phyloP scores from a whole-genome alignment of 2,113 vertebrate species.

The Leuciscus idus region DNA sequence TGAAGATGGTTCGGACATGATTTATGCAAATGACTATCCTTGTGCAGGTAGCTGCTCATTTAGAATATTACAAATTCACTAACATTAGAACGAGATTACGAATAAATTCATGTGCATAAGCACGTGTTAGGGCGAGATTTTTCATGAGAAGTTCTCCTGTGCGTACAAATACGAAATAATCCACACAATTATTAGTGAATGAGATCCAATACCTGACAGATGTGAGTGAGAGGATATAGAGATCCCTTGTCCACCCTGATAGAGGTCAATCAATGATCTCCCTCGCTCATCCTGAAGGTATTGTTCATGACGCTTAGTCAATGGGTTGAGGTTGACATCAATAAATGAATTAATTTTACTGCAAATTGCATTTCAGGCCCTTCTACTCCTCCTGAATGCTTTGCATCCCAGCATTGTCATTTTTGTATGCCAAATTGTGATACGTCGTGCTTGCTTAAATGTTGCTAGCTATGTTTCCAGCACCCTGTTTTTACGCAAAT shows the following conservation, averaged over 20 bases:
- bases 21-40: no score
- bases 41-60: no score
- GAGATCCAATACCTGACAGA: conserved; percentile 10
- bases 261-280: conserved; percentile 47
- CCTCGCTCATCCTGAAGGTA: not conserved
- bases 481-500: no score
- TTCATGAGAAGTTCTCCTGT: no score
- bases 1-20: no score
- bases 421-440: not conserved
- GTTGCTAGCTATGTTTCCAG: no score
- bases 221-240: conserved; percentile 41
- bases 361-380: conserved; percentile 36
- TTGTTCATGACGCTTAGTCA: conserved; percentile 9
- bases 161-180: no score
- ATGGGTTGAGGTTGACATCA: conserved; percentile 34
- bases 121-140: no score
- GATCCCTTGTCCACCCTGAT: conserved; percentile 38
- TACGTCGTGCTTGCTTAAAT: not conserved
- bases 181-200: not conserved
- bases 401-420: not conserved
- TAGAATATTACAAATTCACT: no score
- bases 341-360: conserved; percentile 45
- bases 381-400: not conserved
- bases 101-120: no score
- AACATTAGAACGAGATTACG: no score